Conservation (phyloP, 2,797 vertebrate genomes). For the Xenopus petersii region DNA sequence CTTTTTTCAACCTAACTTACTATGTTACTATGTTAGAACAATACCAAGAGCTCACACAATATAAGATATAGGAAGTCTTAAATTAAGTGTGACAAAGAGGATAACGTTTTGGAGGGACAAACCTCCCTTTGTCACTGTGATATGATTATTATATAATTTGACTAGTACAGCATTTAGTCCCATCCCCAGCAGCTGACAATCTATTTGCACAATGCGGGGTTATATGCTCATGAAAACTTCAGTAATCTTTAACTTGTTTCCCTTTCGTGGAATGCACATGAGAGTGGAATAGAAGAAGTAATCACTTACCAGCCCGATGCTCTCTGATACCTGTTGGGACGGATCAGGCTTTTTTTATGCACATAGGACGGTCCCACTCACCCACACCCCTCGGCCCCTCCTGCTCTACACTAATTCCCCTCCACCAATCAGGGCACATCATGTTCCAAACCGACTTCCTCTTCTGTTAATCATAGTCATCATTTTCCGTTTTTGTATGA, state of each 20-base stretch:
- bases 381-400: conserved; percentile 35
- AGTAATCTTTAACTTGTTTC: neutral
- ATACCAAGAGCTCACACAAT: too few species aligned
- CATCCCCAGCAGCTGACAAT: neutral
- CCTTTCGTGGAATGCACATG: neutral
- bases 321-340: conserved; percentile 40
- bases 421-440: conserved; percentile 23
- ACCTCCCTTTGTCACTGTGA: too few species aligned
- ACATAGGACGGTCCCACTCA: conserved; percentile 6
- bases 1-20: too few species aligned
- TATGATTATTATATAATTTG: too few species aligned
- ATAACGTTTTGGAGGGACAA: too few species aligned
- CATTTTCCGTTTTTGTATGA: conserved; percentile 48
- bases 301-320: conserved; percentile 16
- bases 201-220: neutral
- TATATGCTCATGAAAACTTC: neutral
- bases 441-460: conserved; percentile 33
- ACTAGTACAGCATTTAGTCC: neutral
- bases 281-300: neutral
- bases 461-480: conserved; percentile 22
- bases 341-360: conserved; percentile 30
- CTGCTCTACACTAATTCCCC: conserved; percentile 17
- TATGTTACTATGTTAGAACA: too few species aligned
- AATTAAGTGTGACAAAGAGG: too few species aligned
- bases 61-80: too few species aligned